Percentiles rank a stretch among this genome's conserved stretches.
Conservation (phyloP, 2,113 vertebrate genomes). For the Turdus rufiventris region DNA sequence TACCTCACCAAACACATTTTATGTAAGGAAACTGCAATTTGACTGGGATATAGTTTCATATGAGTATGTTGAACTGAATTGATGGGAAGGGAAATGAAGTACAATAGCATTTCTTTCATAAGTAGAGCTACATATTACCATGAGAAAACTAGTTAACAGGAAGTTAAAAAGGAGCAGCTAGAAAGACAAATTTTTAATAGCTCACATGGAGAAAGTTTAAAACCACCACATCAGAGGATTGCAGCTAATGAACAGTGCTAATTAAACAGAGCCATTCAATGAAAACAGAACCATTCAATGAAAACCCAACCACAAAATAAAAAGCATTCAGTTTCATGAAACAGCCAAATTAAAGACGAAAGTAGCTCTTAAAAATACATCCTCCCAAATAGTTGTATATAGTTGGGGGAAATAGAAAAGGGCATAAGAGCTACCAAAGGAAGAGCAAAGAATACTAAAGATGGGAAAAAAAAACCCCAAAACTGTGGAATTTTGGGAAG, state of each 20-base stretch:
- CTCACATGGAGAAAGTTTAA: conserved; percentile 20
- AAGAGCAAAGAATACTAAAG: neutral
- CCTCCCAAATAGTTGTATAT: neutral
- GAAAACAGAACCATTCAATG: conserved; percentile 20
- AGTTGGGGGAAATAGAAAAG: neutral
- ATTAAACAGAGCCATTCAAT: conserved; percentile 39
- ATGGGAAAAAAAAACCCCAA: neutral
- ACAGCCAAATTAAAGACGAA: neutral
- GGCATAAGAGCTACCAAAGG: neutral
- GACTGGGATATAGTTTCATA: neutral
- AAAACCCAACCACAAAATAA: conserved; percentile 10
- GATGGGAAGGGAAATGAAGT: neutral
- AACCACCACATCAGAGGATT: conserved; percentile 47
- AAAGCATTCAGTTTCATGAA: neutral
- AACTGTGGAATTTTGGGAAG: neutral
- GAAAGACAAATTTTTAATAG: neutral
- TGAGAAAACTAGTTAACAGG: conserved; percentile 19
- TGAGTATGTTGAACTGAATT: neutral
- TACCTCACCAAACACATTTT: neutral
- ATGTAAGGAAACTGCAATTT: neutral
- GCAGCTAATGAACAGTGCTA: conserved; percentile 23
- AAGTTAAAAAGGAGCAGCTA: neutral
- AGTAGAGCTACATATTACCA: neutral
- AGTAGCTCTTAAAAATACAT: neutral
- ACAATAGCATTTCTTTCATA: neutral